Base-by-base conservation (phyloP, 1,140 invertebrate genomes). In the Marisa cornuarietis region DNA sequence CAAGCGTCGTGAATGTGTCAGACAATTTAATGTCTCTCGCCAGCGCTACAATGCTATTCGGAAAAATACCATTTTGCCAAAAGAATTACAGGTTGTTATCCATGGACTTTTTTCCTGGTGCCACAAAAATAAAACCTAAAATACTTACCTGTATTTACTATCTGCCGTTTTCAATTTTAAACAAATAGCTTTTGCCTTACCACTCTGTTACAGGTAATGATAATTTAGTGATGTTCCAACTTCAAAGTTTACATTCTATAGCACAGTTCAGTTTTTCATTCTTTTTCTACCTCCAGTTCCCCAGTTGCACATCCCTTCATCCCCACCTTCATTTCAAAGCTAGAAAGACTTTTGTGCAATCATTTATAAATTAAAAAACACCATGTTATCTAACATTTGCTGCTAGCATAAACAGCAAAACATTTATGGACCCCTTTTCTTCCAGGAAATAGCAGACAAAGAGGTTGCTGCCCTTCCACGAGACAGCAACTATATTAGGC, bases 1-100 rank as follows among this genome's bases (percentile, higher is more conserved):
- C 0, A 96, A 96, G 88, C 92, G 95, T 73, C 92, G 96, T 78
- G 93, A 94, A 87, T 91, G 94, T 81, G 93, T 94, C 5, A 93
- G 93, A 79, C 93, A 97, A 87, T 92, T 94, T 91, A 95, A 94
- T 79, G 91, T 93, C 16, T 93, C 94, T 62, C 93, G 96, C 82
- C 89, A 95, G 26, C 93, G 96, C 79, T 91, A 96, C 0, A 94
- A 96, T 88, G 93, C 94, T 8, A 85, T 98, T 52, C 93, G 95
- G 79, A 95, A 94, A 88, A 96, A 96, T 88, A 92, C 94, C 87
- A 94, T 98, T 83, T 89, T 98, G 31, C 97, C 96, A 1, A 73
- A 88, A 71, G 95, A 96, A 92, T 91, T 98, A 7, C 84, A 87
- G 84, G 92, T 91, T 81, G 66, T 63, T 42, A 42, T 6, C 31